Base-by-base conservation (phyloP, 1,140 invertebrate species). In the Platyscapa corneri region DNA sequence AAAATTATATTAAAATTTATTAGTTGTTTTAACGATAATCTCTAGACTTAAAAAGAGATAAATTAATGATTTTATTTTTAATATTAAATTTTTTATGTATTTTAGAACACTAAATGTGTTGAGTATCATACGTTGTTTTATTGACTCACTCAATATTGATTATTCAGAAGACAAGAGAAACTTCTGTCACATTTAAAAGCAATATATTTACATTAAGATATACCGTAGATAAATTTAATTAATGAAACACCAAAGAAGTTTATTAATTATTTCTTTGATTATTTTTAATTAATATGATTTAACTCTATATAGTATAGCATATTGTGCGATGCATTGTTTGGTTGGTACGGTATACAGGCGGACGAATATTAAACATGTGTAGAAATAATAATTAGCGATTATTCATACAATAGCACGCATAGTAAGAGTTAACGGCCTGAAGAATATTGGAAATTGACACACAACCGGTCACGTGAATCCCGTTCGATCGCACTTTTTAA, bases 191-290 rank as follows among this genome's bases (percentile, higher is more conserved):
- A 56, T 82, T 82, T 74, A 82, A 82, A 81, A 74, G 18, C 42
- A 56, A 74, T 82, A 74, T 72, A 82, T 67, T 82, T 56, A 65
- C 27, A 81, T 70, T 81, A 30, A 42, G 64, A 81, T 81, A 81
- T 49, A 32, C 18, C 30, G 18, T 5, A 60, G 46, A 64, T 37
- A 64, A 37, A 64, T 78, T 60, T 23, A 64, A 78, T 53, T 37
- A 78, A 39, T 34, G 27, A 64, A 34, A 78, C 53, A 78, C 20
- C 8, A 12, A 74, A 74, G 42, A 74, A 42, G 7, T 42, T 23
- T 74, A 42, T 32, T 14, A 27, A n/a, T 42, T 74, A 20, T 8
- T 74, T 42, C 64, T 18, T 74, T 42, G 37, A n/a, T n/a, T n/a
- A n/a, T 18, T 53, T 76, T 76, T 5, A 76, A 46, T 76, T 53